Conservation (phyloP, 53 echinoderm and acorn worm species). For the Temnopleurus reevesii region DNA sequence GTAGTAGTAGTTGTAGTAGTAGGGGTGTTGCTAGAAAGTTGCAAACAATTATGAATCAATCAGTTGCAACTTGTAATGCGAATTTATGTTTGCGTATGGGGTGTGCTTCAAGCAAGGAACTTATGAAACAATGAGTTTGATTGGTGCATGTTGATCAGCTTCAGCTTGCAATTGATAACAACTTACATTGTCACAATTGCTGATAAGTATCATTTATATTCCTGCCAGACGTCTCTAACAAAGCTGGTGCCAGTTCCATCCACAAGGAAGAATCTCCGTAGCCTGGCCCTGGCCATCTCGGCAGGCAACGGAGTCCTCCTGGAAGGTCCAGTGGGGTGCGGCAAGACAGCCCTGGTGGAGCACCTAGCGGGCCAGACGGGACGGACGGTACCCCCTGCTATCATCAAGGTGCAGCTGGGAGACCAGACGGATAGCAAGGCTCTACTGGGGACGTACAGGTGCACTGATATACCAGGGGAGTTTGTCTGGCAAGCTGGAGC, state of each 20-base stretch:
- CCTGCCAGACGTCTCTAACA: not conserved
- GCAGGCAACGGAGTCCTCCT: conserved; percentile 79
- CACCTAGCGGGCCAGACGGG: conserved; percentile 82
- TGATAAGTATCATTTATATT: no score
- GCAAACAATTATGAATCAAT: no score
- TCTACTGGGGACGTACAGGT: conserved; percentile 89
- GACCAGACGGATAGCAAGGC: conserved; percentile 99
- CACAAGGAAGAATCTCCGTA: conserved; percentile 74
- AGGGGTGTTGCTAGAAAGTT: no score
- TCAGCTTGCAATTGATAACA: no score
- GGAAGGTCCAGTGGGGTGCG: conserved; percentile 93
- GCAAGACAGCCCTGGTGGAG: conserved; percentile 88
- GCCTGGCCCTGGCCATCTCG: conserved; percentile 81
- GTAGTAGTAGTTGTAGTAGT: no score
- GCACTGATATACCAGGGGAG: conserved; percentile 96
- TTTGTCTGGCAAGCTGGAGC: conserved; percentile 98
- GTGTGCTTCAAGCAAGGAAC: no score
- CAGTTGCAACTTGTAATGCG: no score
- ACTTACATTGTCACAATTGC: no score
- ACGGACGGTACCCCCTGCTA: conserved; percentile 43
- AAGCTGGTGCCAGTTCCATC: conserved; percentile 76
- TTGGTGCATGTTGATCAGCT: no score
- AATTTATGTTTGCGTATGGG: no score
- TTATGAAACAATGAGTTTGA: no score
- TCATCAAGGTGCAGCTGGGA: conserved; percentile 92